Percentiles rank a stretch among this genome's conserved stretches.
These are phyloP conservation scores for Liopterus haemorrhoidalis DNA, from an alignment of 2,888 invertebrate genomes.

Conservation along the genomic window DNA sequence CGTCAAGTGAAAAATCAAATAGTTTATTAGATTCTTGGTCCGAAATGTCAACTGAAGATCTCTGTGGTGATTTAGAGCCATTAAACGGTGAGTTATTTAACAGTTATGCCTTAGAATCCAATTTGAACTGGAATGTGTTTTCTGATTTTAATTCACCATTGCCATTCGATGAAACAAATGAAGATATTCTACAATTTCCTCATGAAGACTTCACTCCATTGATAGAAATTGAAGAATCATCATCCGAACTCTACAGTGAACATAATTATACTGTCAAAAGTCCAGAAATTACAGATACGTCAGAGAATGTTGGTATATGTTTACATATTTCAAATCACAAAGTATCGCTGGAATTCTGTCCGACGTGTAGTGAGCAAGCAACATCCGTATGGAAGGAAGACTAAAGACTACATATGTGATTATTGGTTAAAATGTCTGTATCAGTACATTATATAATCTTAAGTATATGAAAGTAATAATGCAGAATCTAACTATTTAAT, in stretches of 20 bases:
- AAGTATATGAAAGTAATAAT: slow-evolving; percentile 15
- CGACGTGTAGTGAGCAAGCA: slow-evolving; percentile 51
- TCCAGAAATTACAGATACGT: slow-evolving; percentile 19
- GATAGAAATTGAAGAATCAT: too few relatives aligned
- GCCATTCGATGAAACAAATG: slow-evolving; percentile 1
- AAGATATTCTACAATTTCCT: slow-evolving; percentile 10
- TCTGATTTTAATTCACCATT: slow-evolving; percentile 15
- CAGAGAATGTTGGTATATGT: slow-evolving; percentile 50
- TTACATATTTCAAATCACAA: slow-evolving; percentile 52
- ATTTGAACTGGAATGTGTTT: slow-evolving; percentile 20
- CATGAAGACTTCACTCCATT: too few relatives aligned
- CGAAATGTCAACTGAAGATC: slow-evolving; percentile 17
- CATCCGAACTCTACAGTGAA: slow-evolving; percentile 34
- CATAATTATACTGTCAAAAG: slow-evolving; percentile 40
- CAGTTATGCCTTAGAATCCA: slow-evolving; percentile 12
- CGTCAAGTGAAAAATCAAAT: slow-evolving; percentile 30
- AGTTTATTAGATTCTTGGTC: slow-evolving; percentile 32
- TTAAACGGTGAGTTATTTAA: slow-evolving; percentile 18
- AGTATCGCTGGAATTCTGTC: slow-evolving; percentile 55
- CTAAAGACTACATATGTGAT: slow-evolving; percentile 26
- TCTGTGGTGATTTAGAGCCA: too few relatives aligned
- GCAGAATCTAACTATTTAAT: slow-evolving; percentile 21
- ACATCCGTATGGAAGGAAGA: slow-evolving; percentile 34
- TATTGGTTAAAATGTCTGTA: slow-evolving; percentile 42
- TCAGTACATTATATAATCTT: slow-evolving; percentile 27